Base-by-base conservation (phyloP, 1,140 invertebrate species). In the Sinella curviseta region DNA sequence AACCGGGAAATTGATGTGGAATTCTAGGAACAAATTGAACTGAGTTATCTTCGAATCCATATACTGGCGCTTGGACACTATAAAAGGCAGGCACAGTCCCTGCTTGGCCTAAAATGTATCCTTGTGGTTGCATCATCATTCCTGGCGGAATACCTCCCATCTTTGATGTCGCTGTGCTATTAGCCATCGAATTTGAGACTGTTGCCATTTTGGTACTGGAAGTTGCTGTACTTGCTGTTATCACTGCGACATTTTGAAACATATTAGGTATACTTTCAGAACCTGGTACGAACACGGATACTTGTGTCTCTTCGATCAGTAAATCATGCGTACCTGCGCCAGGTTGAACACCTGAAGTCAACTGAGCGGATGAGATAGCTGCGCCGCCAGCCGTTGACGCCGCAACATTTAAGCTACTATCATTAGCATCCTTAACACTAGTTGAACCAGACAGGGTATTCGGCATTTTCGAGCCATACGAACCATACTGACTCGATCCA, bases 91-190 rank as follows among this genome's bases (percentile, higher is more conserved):
- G 81, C 67, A 24, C 78, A 60, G 30, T 36, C 30, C 39, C 77
- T 77, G 74, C 75, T 77, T 81, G 83, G 54, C 78, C 77, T 34
- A 84, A 36, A 77, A 84, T 84, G 73, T 84, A 84, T 4, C 65
- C 65, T 75, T 82, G 83, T 3, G 83, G 83, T 30, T 77, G 77
- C 76, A 84, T 80, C n/a, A 81, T 54, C 81, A 84, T 84, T 2
- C 83, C 83, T n/a, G 83, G 83, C 1, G 83, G 83, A 17, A 84
- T 78, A 28, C 80, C 76, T 12, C 65, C 78, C 77, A 79, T 81
- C 60, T 80, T 81, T 24, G 81, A 75, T 48, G 74, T 75, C 34
- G 65, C 65, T 24, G 74, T 75, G 31, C 31, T 75, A 26, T 36
- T 75, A 2, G 74, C 28, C 24, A 54, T 54, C 39, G 74, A 54